Percentiles rank a stretch among this genome's conserved stretches.
Conservation (phyloP, 2,888 invertebrate genomes). For the Tanypteryx hageni region DNA sequence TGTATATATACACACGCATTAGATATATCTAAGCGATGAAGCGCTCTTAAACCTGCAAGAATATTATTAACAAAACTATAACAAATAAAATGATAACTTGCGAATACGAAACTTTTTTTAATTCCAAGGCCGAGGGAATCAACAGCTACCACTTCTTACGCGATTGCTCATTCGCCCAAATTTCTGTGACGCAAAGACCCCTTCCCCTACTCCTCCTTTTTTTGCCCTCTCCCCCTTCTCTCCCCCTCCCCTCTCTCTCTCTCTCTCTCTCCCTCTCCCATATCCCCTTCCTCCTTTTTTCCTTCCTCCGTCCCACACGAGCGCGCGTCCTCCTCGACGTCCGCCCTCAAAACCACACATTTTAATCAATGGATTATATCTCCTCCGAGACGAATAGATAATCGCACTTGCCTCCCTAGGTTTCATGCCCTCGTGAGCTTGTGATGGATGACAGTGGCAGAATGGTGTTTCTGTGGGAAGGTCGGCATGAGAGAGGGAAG, state of each 20-base stretch:
- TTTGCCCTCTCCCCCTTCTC: background rate
- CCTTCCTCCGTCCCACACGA: background rate
- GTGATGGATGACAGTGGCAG: conserved; percentile 63
- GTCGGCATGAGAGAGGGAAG: background rate
- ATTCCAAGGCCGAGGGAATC: too few relatives aligned
- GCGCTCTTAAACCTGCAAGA: too few relatives aligned
- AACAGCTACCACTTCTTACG: too few relatives aligned
- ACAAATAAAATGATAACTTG: too few relatives aligned
- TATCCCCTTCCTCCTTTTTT: background rate
- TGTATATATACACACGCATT: too few relatives aligned
- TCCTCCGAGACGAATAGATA: conserved; percentile 60
- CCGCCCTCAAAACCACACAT: conserved; percentile 63
- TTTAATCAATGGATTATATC: conserved; percentile 62
- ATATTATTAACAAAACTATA: too few relatives aligned
- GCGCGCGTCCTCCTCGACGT: background rate
- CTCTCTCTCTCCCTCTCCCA: background rate
- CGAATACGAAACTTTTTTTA: too few relatives aligned
- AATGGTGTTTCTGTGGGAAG: conserved; percentile 58
- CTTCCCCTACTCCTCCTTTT: too few relatives aligned
- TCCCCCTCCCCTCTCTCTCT: too few relatives aligned
- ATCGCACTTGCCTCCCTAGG: conserved; percentile 52
- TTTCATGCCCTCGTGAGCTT: conserved; percentile 47
- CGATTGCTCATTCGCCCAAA: too few relatives aligned
- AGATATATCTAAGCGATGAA: too few relatives aligned
- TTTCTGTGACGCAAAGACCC: too few relatives aligned